Percentiles rank a stretch among this genome's conserved stretches.
These are phyloP conservation scores for Urocolius indicus DNA, from an alignment of 2,113 vertebrate genomes.

Conservation along the genomic window DNA sequence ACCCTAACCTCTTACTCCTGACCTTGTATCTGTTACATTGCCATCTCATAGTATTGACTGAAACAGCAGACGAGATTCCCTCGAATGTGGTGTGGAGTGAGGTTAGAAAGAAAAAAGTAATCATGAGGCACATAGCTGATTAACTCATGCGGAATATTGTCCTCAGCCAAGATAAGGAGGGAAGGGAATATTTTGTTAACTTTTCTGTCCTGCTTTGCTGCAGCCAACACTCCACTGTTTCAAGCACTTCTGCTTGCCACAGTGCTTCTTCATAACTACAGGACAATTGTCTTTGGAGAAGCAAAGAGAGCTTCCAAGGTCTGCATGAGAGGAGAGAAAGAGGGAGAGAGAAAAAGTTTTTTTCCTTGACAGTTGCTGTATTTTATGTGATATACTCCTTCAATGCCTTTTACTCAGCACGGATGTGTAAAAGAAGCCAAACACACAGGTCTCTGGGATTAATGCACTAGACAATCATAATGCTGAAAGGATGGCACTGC, in stretches of 20 bases:
- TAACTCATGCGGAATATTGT: conserved; percentile 20
- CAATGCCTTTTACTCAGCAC: background rate
- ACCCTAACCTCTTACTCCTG: background rate
- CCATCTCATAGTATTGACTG: background rate
- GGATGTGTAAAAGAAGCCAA: background rate
- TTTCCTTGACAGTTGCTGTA: background rate
- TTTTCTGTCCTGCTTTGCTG: background rate
- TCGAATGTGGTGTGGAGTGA: background rate
- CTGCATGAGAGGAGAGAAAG: background rate
- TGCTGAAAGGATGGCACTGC: background rate
- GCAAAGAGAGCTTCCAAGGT: background rate
- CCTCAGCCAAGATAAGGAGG: background rate
- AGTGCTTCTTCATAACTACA: background rate
- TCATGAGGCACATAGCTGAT: background rate
- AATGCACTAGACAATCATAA: background rate
- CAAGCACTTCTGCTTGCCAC: background rate
- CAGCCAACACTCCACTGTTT: background rate
- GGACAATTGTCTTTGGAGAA: background rate
- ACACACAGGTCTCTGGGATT: background rate
- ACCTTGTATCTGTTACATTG: background rate
- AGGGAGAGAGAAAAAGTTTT: background rate
- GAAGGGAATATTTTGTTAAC: background rate
- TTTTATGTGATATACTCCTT: background rate
- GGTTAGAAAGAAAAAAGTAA: background rate
- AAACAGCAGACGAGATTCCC: background rate